A percentile compares a stretch with the other conserved stretches of the same genome.
These are phyloP conservation scores for Ophioderma brevispina DNA, from an alignment of 35 echinoderm and acorn worm genomes.

Conservation along the genomic window DNA sequence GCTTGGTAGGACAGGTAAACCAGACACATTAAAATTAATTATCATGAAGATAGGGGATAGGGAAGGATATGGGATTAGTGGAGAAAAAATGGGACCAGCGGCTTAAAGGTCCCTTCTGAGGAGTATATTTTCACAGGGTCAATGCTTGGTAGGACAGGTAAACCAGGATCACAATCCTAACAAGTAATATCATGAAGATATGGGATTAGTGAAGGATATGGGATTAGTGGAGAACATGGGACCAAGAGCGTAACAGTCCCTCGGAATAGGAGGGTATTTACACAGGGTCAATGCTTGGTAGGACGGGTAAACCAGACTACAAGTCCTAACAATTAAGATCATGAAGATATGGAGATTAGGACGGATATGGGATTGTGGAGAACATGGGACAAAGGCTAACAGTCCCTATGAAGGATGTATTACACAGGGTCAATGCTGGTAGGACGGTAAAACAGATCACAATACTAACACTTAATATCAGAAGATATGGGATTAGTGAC, in stretches of 20 bases:
- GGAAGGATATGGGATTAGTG: too few relatives aligned
- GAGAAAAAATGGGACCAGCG: too few relatives aligned
- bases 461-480: constrained; percentile 16
- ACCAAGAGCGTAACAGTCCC: too few relatives aligned
- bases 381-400: neutral
- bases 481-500: too few relatives aligned
- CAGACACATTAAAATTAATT: constrained; percentile 43
- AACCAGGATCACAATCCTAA: constrained; percentile 38
- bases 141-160: constrained; percentile 71
- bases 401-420: too few relatives aligned
- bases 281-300: constrained; percentile 73
- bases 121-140: constrained; percentile 80
- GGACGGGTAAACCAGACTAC: neutral
- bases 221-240: too few relatives aligned
- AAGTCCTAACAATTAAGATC: neutral
- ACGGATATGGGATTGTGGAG: too few relatives aligned
- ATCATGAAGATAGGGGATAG: neutral
- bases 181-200: constrained; percentile 52
- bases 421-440: too few relatives aligned
- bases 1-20: constrained; percentile 71
- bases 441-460: constrained; percentile 62
- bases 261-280: too few relatives aligned
- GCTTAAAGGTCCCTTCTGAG: too few relatives aligned
- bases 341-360: too few relatives aligned
- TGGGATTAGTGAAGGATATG: neutral